phyloP scores from a whole-genome alignment of 2,888 invertebrate genomes.

The Drosophila percnosoma region DNA sequence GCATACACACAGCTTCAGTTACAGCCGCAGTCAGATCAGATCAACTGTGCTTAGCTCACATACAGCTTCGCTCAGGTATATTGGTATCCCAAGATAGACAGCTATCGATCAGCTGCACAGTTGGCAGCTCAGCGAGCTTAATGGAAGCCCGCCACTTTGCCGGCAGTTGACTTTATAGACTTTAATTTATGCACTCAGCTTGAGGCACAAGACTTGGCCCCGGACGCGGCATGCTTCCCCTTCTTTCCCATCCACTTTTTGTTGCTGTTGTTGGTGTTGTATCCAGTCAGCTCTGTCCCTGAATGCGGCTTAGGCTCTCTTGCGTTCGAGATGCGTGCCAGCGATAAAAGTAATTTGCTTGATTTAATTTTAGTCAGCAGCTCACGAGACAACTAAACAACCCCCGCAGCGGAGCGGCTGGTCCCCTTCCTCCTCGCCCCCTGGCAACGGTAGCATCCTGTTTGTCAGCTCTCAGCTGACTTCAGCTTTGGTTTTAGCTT shows the following conservation, averaged over 20 bases:
- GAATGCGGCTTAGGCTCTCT: slow-evolving; percentile 72
- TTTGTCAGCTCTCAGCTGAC: slow-evolving; percentile 58
- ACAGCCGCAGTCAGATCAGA: slow-evolving; percentile 36
- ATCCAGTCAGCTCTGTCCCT: slow-evolving; percentile 53
- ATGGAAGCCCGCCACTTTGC: slow-evolving; percentile 78
- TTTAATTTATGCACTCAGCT: slow-evolving; percentile 76
- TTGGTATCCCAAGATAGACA: slow-evolving; percentile 65
- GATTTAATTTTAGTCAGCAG: slow-evolving; percentile 79
- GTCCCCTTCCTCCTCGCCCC: neutral
- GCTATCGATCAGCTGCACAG: slow-evolving; percentile 78
- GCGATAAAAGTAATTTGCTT: slow-evolving; percentile 80
- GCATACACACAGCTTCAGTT: slow-evolving; percentile 16
- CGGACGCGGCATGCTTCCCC: slow-evolving; percentile 41
- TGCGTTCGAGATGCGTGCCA: slow-evolving; percentile 79
- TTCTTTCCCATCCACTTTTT: neutral
- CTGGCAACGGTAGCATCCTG: slow-evolving; percentile 65
- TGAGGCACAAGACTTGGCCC: slow-evolving; percentile 57
- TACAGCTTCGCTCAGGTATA: slow-evolving; percentile 29
- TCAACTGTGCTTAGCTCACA: slow-evolving; percentile 21
- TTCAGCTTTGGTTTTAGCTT: slow-evolving; percentile 26
- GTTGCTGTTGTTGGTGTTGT: slow-evolving; percentile 2
- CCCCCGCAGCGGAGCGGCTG: slow-evolving; percentile 51
- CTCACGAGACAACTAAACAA: slow-evolving; percentile 71
- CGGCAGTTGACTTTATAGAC: slow-evolving; percentile 78
- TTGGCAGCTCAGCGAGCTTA: slow-evolving; percentile 79